Conservation (phyloP, 2,113 vertebrate species). For the Ptychochromis oligacanthus region DNA sequence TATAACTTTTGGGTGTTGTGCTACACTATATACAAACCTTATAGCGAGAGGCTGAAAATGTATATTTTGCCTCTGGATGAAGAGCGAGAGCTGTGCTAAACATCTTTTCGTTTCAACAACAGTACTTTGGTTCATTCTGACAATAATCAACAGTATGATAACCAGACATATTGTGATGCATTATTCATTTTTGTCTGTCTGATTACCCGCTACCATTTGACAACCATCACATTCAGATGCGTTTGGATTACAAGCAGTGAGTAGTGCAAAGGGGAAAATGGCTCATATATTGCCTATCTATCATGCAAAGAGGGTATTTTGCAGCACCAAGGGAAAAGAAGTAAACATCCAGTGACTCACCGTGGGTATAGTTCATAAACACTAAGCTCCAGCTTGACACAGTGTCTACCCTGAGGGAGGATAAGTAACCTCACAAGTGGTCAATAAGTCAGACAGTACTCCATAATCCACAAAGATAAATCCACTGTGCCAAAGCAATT, state of each 20-base stretch:
- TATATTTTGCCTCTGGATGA: slow-evolving; percentile 1
- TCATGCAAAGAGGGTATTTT: slow-evolving; percentile 62
- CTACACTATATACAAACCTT: background rate
- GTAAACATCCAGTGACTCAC: slow-evolving; percentile 41
- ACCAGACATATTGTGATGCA: slow-evolving; percentile 71
- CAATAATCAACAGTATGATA: slow-evolving; percentile 72
- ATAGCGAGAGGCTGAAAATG: background rate
- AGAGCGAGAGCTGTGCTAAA: slow-evolving; percentile 4
- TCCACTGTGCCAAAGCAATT: slow-evolving; percentile 48
- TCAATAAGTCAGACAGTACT: slow-evolving; percentile 52
- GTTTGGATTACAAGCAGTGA: slow-evolving; percentile 70
- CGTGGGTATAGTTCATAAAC: slow-evolving; percentile 57
- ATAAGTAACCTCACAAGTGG: slow-evolving; percentile 51
- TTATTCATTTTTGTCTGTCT: slow-evolving; percentile 75
- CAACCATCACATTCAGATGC: slow-evolving; percentile 75
- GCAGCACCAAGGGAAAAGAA: slow-evolving; percentile 23
- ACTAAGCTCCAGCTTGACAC: slow-evolving; percentile 53
- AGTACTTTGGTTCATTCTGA: slow-evolving; percentile 45
- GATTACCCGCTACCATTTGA: slow-evolving; percentile 70
- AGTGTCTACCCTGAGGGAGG: slow-evolving; percentile 44
- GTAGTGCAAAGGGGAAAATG: slow-evolving; percentile 53
- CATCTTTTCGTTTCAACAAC: slow-evolving; percentile 51
- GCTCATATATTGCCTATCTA: slow-evolving; percentile 55
- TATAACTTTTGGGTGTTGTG: slow-evolving; percentile 20
- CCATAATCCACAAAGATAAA: slow-evolving; percentile 59